Percentiles rank a stretch among this genome's conserved stretches.
phyloP scores from a whole-genome alignment of 23 tunicate genomes.

The Ciona savignyi region DNA sequence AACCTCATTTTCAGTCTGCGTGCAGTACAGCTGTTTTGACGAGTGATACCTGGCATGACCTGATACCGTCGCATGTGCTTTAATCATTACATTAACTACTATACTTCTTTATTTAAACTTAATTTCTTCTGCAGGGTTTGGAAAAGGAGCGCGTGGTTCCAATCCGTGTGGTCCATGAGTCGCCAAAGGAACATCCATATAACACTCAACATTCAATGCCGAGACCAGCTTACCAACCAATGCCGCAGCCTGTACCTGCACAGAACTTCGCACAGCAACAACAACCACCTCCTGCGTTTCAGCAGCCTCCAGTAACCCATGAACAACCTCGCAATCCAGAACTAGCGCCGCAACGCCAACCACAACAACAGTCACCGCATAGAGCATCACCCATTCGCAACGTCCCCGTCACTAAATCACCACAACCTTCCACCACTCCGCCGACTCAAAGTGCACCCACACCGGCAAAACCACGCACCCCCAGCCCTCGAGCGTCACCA shows the following conservation, averaged over 20 bases:
- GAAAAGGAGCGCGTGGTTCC: conserved; percentile 23
- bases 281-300: neutral
- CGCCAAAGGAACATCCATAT: neutral
- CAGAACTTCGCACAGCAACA: neutral
- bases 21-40: neutral
- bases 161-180: conserved; percentile 23
- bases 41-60: neutral
- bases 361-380: neutral
- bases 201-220: neutral
- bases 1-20: no score
- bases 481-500: neutral
- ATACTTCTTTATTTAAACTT: no score
- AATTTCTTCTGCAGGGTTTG: neutral
- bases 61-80: neutral
- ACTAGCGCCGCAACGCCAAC: neutral
- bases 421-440: neutral
- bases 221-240: neutral
- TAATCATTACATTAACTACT: neutral
- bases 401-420: neutral
- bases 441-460: neutral
- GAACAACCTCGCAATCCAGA: neutral
- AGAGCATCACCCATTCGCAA: no score
- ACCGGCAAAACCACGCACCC: neutral
- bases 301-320: neutral
- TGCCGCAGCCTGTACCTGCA: neutral